Conservation (phyloP, 2,888 invertebrate genomes). For the Helleia helle region DNA sequence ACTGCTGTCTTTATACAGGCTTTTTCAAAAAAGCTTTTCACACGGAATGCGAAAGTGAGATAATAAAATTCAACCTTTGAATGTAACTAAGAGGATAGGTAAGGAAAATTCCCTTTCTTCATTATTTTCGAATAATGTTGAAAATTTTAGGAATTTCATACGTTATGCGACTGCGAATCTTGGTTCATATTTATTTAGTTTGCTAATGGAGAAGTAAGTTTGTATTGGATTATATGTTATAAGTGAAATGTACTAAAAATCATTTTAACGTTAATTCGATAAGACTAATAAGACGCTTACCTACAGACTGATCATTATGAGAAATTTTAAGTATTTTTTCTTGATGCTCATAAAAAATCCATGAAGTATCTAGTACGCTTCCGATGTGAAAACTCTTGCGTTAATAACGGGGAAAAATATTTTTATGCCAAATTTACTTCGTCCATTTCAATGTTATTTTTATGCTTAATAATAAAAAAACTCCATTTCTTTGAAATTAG, state of each 20-base stretch:
- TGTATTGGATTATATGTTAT: too few relatives aligned
- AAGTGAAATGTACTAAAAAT: too few relatives aligned
- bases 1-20: conserved; percentile 24
- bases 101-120: not conserved
- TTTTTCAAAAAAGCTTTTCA: conserved; percentile 7
- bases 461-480: conserved; percentile 10
- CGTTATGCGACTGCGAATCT: too few relatives aligned
- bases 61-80: conserved; percentile 2
- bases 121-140: too few relatives aligned
- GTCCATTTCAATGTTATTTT: conserved; percentile 21
- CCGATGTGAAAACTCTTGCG: conserved; percentile 11
- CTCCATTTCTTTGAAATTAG: conserved; percentile 5
- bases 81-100: conserved; percentile 1
- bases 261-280: too few relatives aligned
- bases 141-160: too few relatives aligned
- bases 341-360: too few relatives aligned
- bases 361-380: not conserved
- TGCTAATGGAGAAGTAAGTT: too few relatives aligned
- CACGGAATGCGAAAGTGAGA: not conserved
- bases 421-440: conserved; percentile 28
- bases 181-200: too few relatives aligned
- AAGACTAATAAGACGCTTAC: too few relatives aligned
- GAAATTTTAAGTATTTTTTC: too few relatives aligned
- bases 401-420: conserved; percentile 24
- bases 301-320: too few relatives aligned